phyloP scores from a whole-genome alignment of 2,113 vertebrate species.

The Bubalus kerabau region DNA sequence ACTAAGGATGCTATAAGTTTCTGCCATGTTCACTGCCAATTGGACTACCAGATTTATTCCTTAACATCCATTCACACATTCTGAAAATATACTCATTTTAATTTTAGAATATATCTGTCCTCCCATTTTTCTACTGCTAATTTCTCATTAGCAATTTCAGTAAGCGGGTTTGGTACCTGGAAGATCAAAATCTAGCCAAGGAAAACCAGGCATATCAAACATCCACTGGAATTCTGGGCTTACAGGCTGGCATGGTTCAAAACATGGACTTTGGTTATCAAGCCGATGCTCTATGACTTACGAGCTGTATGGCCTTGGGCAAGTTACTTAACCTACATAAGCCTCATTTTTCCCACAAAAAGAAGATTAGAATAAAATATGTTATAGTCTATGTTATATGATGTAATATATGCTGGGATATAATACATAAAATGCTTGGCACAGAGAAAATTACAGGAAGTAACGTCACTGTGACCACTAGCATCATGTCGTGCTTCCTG shows the following conservation, averaged over 20 bases:
- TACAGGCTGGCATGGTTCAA: not conserved
- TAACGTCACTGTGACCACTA: too few relatives aligned
- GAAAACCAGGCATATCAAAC: not conserved
- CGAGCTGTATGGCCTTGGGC: not conserved
- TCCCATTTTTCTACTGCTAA: not conserved
- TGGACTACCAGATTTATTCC: slow-evolving; percentile 2
- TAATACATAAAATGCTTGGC: not conserved
- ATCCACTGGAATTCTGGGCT: not conserved
- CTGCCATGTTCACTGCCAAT: not conserved
- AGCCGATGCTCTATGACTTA: not conserved
- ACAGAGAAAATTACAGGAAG: not conserved
- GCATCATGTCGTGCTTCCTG: not conserved
- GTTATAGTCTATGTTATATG: not conserved
- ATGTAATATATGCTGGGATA: not conserved
- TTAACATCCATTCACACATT: not conserved
- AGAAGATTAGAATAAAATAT: not conserved
- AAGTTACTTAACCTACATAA: not conserved
- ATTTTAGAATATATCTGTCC: not conserved
- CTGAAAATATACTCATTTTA: not conserved
- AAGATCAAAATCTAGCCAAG: not conserved
- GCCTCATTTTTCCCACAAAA: not conserved
- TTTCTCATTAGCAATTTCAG: not conserved
- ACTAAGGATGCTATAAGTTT: not conserved
- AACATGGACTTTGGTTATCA: not conserved
- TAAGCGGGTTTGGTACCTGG: not conserved